A percentile compares a stretch with the other conserved stretches of the same genome.
Conservation (phyloP, 2,797 vertebrate genomes). For the Cottoperca gobio region DNA sequence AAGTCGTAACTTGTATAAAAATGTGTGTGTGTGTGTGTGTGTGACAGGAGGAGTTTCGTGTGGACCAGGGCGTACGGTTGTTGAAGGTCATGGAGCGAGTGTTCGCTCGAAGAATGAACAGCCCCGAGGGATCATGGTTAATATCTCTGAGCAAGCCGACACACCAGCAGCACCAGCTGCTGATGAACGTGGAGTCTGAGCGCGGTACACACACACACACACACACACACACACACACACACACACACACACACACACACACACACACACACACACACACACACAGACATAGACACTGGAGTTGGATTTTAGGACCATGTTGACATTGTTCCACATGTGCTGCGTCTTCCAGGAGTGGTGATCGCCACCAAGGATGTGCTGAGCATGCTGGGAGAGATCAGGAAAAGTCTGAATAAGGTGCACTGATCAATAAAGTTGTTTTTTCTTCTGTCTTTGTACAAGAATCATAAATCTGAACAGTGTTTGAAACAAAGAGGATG, state of each 20-base stretch:
- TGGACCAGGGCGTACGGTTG: constrained; percentile 87
- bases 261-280: background rate
- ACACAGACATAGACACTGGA: too few species aligned
- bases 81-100: constrained; percentile 90
- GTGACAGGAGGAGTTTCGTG: constrained; percentile 91
- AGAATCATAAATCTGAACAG: too few species aligned
- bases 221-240: constrained; percentile 20
- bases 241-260: constrained; percentile 1
- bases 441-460: background rate
- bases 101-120: constrained; percentile 89
- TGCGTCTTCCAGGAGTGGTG: constrained; percentile 85
- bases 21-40: constrained; percentile 30
- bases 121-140: constrained; percentile 90
- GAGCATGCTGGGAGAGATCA: constrained; percentile 90
- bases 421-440: background rate
- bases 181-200: constrained; percentile 93
- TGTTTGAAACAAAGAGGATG: too few species aligned
- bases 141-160: constrained; percentile 95
- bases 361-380: constrained; percentile 93
- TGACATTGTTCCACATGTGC: constrained; percentile 6
- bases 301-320: too few species aligned
- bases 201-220: constrained; percentile 79
- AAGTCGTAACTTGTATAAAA: too few species aligned
- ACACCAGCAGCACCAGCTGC: constrained; percentile 92
- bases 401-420: constrained; percentile 90